These are phyloP conservation scores for Sebastes dallii DNA, from an alignment of 2,797 vertebrate species.

Conservation along the genomic window DNA sequence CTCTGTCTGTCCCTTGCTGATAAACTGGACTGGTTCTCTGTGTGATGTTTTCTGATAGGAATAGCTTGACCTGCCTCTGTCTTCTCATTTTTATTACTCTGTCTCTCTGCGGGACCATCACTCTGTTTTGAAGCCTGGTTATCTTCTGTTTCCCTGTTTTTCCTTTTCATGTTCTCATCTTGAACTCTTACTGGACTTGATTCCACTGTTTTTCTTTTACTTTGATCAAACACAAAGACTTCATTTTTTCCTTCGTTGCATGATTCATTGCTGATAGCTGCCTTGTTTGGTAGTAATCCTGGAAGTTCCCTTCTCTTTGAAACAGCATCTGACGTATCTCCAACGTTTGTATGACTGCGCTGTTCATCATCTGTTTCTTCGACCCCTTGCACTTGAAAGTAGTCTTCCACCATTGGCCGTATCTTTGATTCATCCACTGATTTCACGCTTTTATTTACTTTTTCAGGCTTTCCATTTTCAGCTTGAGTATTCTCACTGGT, in stretches of 20 bases:
- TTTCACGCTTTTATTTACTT: not conserved
- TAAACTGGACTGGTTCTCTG: conserved; percentile 24
- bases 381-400: conserved; percentile 74
- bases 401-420: conserved; percentile 50
- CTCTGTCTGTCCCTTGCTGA: conserved; percentile 46
- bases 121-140: conserved; percentile 31
- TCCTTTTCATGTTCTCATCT: conserved; percentile 38
- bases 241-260: conserved; percentile 24
- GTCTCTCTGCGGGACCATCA: conserved; percentile 26
- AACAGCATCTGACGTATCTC: conserved; percentile 6
- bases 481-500: not conserved
- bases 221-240: conserved; percentile 43
- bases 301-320: conserved; percentile 31
- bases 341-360: not conserved
- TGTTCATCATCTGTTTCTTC: conserved; percentile 22
- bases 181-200: conserved; percentile 26
- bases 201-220: conserved; percentile 36
- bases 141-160: conserved; percentile 25
- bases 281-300: conserved; percentile 24
- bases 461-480: conserved; percentile 22
- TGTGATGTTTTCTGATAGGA: conserved; percentile 43
- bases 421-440: conserved; percentile 25
- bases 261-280: conserved; percentile 19
- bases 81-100: conserved; percentile 34
- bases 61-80: conserved; percentile 24